Percentiles rank a stretch among this genome's conserved stretches.
phyloP scores from a whole-genome alignment of 2,797 vertebrate species.

The Chaetophractus vellerosus region DNA sequence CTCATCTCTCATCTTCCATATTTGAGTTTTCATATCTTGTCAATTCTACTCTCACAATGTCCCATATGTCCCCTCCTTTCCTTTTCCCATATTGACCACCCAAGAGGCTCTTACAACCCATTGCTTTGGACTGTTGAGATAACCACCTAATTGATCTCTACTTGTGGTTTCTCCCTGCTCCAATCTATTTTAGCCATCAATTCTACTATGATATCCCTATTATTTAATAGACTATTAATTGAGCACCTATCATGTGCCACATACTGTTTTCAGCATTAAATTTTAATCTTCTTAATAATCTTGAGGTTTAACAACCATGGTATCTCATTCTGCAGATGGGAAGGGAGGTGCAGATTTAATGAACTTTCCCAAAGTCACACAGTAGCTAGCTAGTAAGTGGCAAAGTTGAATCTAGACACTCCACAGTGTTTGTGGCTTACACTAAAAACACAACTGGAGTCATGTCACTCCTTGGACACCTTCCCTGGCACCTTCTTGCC shows the following conservation, averaged over 20 bases:
- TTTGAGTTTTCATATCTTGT: neutral
- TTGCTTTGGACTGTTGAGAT: neutral
- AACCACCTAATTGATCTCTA: neutral
- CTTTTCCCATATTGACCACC: neutral
- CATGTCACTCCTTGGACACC: neutral
- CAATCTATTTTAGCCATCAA: neutral
- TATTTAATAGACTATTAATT: neutral
- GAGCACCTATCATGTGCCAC: neutral
- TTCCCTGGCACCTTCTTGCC: neutral
- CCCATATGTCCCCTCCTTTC: neutral
- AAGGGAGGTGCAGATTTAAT: neutral
- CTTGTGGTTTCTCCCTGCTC: neutral
- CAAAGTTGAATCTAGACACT: neutral
- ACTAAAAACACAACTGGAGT: neutral
- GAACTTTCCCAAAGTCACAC: neutral
- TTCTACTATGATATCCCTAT: neutral
- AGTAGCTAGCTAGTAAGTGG: neutral
- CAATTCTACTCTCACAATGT: neutral
- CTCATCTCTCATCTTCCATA: neutral
- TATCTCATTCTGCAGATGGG: conserved; percentile 4
- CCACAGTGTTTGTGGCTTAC: neutral
- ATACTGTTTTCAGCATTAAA: neutral
- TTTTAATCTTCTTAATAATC: neutral
- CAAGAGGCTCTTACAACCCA: too few relatives aligned
- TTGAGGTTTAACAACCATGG: neutral